Conservation (phyloP, 2,113 vertebrate genomes). For the Zingel zingel region DNA sequence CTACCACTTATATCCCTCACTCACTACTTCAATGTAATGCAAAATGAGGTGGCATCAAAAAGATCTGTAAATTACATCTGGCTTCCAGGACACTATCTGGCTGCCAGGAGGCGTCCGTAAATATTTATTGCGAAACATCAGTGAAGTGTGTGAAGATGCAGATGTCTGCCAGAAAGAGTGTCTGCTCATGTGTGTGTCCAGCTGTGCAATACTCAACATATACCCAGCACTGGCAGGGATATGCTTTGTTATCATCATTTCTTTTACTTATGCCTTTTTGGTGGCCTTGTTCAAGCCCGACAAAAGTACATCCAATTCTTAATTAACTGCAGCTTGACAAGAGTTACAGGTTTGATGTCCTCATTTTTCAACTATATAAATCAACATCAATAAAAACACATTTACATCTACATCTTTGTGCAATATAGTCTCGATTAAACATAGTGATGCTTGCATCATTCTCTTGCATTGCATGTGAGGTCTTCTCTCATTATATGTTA, state of each 20-base stretch:
- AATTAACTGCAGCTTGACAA: slow-evolving; percentile 61
- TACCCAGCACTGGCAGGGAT: slow-evolving; percentile 45
- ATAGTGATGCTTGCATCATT: neutral
- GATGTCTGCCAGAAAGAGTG: slow-evolving; percentile 70
- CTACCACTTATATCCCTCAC: slow-evolving; percentile 47
- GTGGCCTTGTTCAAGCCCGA: slow-evolving; percentile 58
- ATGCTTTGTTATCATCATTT: slow-evolving; percentile 65
- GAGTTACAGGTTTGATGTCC: slow-evolving; percentile 41
- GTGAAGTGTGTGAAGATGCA: slow-evolving; percentile 76
- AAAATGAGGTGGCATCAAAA: slow-evolving; percentile 77
- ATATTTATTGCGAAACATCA: slow-evolving; percentile 82
- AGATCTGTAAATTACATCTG: slow-evolving; percentile 80
- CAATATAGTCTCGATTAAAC: neutral
- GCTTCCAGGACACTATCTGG: slow-evolving; percentile 75
- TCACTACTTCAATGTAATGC: slow-evolving; percentile 75
- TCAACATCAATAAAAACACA: slow-evolving; percentile 10
- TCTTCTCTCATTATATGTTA: neutral
- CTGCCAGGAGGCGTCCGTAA: slow-evolving; percentile 78
- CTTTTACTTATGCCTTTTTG: slow-evolving; percentile 59
- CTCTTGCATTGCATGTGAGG: neutral
- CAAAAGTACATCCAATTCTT: slow-evolving; percentile 57
- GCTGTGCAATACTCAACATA: slow-evolving; percentile 60
- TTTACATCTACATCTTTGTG: neutral
- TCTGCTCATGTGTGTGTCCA: slow-evolving; percentile 65
- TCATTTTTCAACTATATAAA: slow-evolving; percentile 47